Evolutionary conservation across 2,888 invertebrate species (phyloP).

Genomic region (Plutella xylostella): DNA sequence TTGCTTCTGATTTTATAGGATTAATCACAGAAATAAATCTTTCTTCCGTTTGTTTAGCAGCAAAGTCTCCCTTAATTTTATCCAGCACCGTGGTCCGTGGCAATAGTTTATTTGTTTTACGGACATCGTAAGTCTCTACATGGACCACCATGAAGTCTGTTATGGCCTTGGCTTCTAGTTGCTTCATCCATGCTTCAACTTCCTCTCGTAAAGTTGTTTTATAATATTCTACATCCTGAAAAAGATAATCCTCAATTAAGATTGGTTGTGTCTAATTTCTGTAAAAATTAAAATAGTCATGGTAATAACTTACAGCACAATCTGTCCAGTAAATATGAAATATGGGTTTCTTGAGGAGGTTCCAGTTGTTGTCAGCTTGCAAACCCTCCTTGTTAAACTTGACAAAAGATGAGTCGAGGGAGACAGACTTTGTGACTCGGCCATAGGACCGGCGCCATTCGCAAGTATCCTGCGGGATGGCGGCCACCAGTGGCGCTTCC

Average conservation of each 20-base stretch:
- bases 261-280: background rate
- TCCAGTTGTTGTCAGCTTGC: constrained; percentile 79
- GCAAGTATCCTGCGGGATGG: constrained; percentile 87
- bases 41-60: constrained; percentile 83
- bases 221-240: constrained; percentile 92
- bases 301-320: constrained; percentile 83
- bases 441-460: constrained; percentile 95
- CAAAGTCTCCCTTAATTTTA: constrained; percentile 94
- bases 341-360: constrained; percentile 88
- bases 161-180: constrained; percentile 78
- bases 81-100: constrained; percentile 94
- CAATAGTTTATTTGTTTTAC: constrained; percentile 90
- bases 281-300: background rate
- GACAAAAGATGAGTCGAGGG: constrained; percentile 83
- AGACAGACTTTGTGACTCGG: constrained; percentile 85
- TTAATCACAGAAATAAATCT: constrained; percentile 92
- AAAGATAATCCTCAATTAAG: constrained; percentile 11
- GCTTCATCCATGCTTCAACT: constrained; percentile 88
- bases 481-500: constrained; percentile 80
- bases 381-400: constrained; percentile 82
- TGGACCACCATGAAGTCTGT: constrained; percentile 94
- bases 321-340: constrained; percentile 97
- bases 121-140: constrained; percentile 92
- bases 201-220: constrained; percentile 90
- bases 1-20: constrained; percentile 89